These are phyloP conservation scores for Panthera leo DNA, from an alignment of 2,113 vertebrate species.

Conservation along the genomic window DNA sequence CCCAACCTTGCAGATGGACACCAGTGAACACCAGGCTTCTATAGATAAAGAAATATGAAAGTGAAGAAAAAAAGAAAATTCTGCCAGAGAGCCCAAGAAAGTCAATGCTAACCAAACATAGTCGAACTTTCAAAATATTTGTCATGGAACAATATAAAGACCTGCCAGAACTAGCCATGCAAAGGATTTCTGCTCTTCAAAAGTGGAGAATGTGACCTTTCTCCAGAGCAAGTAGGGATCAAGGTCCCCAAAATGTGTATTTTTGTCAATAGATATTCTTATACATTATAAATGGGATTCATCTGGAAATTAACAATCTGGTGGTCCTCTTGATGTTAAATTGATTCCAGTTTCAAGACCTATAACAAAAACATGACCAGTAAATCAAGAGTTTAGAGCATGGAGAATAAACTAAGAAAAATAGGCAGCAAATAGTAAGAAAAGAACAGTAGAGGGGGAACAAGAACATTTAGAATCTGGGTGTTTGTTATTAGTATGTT, in stretches of 20 bases:
- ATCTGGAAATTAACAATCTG: not conserved
- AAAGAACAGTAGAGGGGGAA: not conserved
- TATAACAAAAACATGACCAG: not conserved
- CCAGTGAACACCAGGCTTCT: not conserved
- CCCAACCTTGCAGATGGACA: not conserved
- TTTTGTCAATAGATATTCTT: not conserved
- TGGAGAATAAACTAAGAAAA: conserved; percentile 1
- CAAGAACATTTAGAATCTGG: not conserved
- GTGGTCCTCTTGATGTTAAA: not conserved
- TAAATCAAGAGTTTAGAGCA: not conserved
- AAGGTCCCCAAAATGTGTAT: not conserved
- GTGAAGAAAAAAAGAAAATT: not conserved
- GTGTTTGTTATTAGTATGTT: not conserved
- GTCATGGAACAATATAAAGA: not conserved
- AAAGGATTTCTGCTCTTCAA: not conserved
- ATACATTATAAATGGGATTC: not conserved
- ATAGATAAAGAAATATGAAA: not conserved
- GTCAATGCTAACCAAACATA: not conserved
- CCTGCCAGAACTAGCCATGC: not conserved
- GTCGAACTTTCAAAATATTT: not conserved
- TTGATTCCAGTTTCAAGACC: not conserved
- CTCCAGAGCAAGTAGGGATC: not conserved
- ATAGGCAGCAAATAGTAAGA: not conserved
- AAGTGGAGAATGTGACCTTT: not conserved
- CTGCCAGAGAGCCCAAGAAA: not conserved